Evolutionary conservation across 2,113 vertebrate species (phyloP), one percentile per base, ranked within the genome.

Genomic region (Percopsis transmontana): DNA sequence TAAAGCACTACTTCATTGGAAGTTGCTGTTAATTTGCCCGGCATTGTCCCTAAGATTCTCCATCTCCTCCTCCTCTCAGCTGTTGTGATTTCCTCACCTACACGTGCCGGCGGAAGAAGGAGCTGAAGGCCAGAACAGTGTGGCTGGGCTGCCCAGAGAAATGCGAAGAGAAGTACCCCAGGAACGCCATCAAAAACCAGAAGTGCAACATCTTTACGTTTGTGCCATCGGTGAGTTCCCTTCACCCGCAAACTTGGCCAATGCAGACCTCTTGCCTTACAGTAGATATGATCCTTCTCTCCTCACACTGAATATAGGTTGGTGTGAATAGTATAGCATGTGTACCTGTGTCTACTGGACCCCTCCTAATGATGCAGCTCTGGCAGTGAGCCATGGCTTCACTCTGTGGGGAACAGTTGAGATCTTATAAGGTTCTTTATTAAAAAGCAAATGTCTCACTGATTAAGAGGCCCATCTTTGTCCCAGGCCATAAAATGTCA

Each of bases 121-220:
- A 96, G 83, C 87, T 96, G 70, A 98, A 94, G 88, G 92, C 96
- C 47, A 90, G 97, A 65, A 98, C 94, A 0, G 97, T 99, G 11
- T 99, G 97, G 97, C 94, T 99, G 5, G 97, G 97, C 70, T 92
- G 89, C 87, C 97, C 97, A 1, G 97, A 99, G 87, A 99, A 99
- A 74, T 96, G 97, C 76, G 96, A 99, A 83, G 97, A 99, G 80
- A 99, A 97, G 71, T 95, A 93, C 85, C 96, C 97, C 20, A 95
- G 91, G 86, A 99, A 99, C 66, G 83, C 90, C 74, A 99, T 99
- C 85, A 98, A 96, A 89, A 99, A 99, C 90, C 97, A 99, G 79
- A 99, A 98, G 86, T 98, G 99, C 89, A 99, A 98, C 84, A 1
- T 98, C 84, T 86, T 99, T 84, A 98, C 97, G 85, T 99, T 99